phyloP scores from a whole-genome alignment of 2,113 vertebrate species.

The Megaceryle maxima region DNA sequence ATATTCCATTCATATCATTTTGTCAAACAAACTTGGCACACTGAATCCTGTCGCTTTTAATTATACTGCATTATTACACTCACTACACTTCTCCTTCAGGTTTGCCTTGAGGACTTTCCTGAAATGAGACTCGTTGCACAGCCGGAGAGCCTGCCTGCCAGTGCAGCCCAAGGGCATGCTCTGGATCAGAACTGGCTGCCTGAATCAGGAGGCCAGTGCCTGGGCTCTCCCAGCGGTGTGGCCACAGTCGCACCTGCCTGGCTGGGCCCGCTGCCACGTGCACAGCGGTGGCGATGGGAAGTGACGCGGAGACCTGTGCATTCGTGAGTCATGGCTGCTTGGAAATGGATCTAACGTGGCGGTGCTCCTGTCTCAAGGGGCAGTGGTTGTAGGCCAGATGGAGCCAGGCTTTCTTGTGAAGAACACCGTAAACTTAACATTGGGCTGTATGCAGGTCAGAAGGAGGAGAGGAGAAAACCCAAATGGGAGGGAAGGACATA shows the following conservation, averaged over 20 bases:
- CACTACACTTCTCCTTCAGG: background rate
- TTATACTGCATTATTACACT: background rate
- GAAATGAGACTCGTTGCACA: rapidly evolving
- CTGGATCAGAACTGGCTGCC: background rate
- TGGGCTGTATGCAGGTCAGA: background rate
- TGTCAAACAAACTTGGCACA: background rate
- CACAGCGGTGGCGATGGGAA: rapidly evolving
- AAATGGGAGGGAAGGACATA: rapidly evolving
- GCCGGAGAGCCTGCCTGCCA: background rate
- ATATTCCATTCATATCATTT: background rate
- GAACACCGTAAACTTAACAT: rapidly evolving
- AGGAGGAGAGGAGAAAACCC: background rate
- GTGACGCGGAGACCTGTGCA: background rate
- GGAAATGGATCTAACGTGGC: background rate
- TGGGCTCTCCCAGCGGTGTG: background rate
- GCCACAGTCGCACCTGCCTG: background rate
- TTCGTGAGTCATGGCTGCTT: rapidly evolving
- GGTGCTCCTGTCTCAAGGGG: background rate
- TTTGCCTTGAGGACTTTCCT: background rate
- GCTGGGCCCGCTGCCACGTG: no score
- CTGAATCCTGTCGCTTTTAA: background rate
- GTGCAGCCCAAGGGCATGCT: rapidly evolving
- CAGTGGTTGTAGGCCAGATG: background rate
- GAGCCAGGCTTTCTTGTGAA: background rate
- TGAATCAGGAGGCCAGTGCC: background rate